Base-by-base conservation (phyloP, 2,113 vertebrate genomes). In the Oryzias curvinotus region DNA sequence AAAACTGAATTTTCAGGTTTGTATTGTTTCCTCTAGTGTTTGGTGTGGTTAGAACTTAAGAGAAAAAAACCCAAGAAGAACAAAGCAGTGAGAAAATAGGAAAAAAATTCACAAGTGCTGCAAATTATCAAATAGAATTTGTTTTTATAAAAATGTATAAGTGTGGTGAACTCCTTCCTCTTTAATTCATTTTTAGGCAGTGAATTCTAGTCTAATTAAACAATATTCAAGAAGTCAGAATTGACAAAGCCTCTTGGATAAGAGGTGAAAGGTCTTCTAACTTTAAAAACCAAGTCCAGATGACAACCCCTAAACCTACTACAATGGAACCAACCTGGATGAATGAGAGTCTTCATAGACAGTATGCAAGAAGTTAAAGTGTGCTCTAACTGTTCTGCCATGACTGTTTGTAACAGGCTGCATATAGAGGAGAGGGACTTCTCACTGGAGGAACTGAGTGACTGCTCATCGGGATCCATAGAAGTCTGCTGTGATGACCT, bases 381-480 rank as follows among this genome's bases (percentile, higher is more conserved):
- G 42, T 50, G 7, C 26, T 56, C 28, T 59, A 52, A 55, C 49
- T 16, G 54, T 45, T 18, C 4, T 54, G n/a, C n/a, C 10, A 63
- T 41, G 18, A n/a, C 4, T 58, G 18, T 56, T 52, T 21, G 75
- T 67, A 7, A 51, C 79, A 92, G 91, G 66, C 48, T 88, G 21
- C 87, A 81, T 57, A 64, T 68, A 14, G 81, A 88, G 43, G 81
- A 86, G 8, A 74, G 77, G 0, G 73, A 83, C 30, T 75, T 87
- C 6, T 85, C 84, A 3, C 15, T 90, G 49, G 91, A 92, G 16
- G 88, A 91, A 42, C 80, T 91, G 50, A 92, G 91, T 49, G 91
- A 92, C 86, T 91, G 90, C 69, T 92, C 90, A 3, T 91, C 91
- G 47, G 90, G 89, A 76, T 91, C 91, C 51, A 92, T 91, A 51